These are phyloP conservation scores for Drosophila greeni DNA, from an alignment of 2,888 invertebrate species.

Conservation along the genomic window DNA sequence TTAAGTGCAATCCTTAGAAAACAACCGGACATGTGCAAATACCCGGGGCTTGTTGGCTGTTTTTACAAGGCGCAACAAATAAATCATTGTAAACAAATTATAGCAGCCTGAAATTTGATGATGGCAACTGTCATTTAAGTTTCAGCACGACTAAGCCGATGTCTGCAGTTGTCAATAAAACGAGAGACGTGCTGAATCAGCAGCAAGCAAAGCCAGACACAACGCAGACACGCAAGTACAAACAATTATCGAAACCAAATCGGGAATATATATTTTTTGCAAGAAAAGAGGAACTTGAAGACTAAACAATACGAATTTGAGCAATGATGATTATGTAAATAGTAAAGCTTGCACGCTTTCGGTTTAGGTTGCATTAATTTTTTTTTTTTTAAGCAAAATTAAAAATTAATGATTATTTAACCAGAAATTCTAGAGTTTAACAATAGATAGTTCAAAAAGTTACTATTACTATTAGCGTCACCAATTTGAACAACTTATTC, in stretches of 20 bases:
- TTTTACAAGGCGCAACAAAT: constrained; percentile 2
- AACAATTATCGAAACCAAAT: constrained; percentile 4
- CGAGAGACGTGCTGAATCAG: constrained; percentile 3
- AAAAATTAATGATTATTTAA: background rate
- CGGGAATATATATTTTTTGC: background rate
- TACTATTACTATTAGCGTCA: background rate
- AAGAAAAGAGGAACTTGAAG: background rate
- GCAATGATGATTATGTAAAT: background rate
- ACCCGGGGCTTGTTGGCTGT: background rate
- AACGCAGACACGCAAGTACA: constrained; percentile 21
- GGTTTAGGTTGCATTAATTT: no score
- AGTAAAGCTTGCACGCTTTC: background rate
- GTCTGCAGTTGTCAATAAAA: constrained; percentile 33
- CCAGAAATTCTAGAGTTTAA: no score
- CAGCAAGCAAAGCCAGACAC: constrained; percentile 17
- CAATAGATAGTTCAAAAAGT: no score
- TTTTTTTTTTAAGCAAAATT: background rate
- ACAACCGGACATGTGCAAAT: background rate
- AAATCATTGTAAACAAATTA: constrained; percentile 21
- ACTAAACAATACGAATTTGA: constrained; percentile 12
- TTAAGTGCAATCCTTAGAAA: background rate
- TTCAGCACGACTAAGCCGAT: constrained; percentile 16
- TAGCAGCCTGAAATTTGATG: constrained; percentile 15
- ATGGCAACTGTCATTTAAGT: constrained; percentile 23
- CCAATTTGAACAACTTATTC: background rate